Conservation (phyloP, 2,888 invertebrate species). For the Ichneumoninae sp. region DNA sequence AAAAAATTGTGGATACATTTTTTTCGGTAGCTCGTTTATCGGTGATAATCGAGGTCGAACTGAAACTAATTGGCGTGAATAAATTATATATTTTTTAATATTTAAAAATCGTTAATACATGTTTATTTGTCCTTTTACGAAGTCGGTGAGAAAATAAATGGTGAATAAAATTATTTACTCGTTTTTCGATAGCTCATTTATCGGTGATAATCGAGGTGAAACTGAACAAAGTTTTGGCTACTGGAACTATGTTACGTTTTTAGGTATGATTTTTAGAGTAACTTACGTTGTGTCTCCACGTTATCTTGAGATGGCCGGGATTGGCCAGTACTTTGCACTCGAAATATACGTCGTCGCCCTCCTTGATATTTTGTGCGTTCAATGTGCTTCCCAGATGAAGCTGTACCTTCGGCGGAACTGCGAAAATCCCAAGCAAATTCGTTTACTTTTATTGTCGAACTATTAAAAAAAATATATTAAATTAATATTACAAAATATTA, state of each 20-base stretch:
- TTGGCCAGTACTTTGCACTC: slow-evolving; percentile 92
- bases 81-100: too few relatives aligned
- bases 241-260: neutral
- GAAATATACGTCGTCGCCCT: slow-evolving; percentile 92
- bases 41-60: too few relatives aligned
- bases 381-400: slow-evolving; percentile 90
- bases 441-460: neutral
- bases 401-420: slow-evolving; percentile 91
- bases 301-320: slow-evolving; percentile 90
- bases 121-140: too few relatives aligned
- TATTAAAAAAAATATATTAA: neutral
- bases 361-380: slow-evolving; percentile 91
- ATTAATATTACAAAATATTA: neutral
- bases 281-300: slow-evolving; percentile 92
- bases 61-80: too few relatives aligned
- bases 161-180: too few relatives aligned
- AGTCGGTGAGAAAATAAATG: too few relatives aligned
- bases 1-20: neutral
- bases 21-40: neutral
- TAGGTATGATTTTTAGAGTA: slow-evolving; percentile 27
- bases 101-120: too few relatives aligned
- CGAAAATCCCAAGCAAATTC: slow-evolving; percentile 51
- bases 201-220: too few relatives aligned
- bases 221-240: too few relatives aligned
- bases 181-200: too few relatives aligned